These are phyloP conservation scores for Linyphia triangularis DNA, from an alignment of 2,888 invertebrate species.

Conservation along the genomic window DNA sequence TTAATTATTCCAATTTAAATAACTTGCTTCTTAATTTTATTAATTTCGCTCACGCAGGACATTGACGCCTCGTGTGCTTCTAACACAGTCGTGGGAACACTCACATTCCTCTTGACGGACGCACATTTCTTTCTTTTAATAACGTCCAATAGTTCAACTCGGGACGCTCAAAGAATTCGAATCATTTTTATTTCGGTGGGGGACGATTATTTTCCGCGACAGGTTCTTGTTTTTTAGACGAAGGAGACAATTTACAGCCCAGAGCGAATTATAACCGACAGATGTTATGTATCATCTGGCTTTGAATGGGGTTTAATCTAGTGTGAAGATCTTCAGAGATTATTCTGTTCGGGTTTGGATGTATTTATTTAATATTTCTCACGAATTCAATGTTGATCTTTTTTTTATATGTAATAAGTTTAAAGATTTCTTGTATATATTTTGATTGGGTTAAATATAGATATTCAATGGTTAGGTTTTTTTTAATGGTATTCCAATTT, in stretches of 20 bases:
- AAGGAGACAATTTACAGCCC: not conserved
- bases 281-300: not conserved
- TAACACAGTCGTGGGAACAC: conserved; percentile 30
- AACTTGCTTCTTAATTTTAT: not conserved
- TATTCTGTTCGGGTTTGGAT: too few relatives aligned
- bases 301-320: conserved; percentile 20
- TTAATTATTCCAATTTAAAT: not conserved
- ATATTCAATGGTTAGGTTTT: too few relatives aligned
- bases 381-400: too few relatives aligned
- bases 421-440: too few relatives aligned
- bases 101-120: not conserved
- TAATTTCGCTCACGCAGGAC: not conserved
- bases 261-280: not conserved
- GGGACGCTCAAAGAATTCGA: conserved; percentile 37
- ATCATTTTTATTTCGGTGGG: conserved; percentile 20
- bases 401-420: too few relatives aligned
- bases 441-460: too few relatives aligned
- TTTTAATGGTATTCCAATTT: too few relatives aligned
- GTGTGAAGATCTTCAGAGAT: conserved; percentile 3
- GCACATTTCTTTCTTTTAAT: not conserved
- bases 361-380: too few relatives aligned
- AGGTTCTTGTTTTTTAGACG: conserved; percentile 18
- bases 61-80: not conserved
- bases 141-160: conserved; percentile 6
- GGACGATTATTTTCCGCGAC: conserved; percentile 12